Evolutionary conservation across 2,797 vertebrate species (phyloP), one percentile per base, ranked within the genome.

Genomic region (Tragelaphus eurycerus): DNA sequence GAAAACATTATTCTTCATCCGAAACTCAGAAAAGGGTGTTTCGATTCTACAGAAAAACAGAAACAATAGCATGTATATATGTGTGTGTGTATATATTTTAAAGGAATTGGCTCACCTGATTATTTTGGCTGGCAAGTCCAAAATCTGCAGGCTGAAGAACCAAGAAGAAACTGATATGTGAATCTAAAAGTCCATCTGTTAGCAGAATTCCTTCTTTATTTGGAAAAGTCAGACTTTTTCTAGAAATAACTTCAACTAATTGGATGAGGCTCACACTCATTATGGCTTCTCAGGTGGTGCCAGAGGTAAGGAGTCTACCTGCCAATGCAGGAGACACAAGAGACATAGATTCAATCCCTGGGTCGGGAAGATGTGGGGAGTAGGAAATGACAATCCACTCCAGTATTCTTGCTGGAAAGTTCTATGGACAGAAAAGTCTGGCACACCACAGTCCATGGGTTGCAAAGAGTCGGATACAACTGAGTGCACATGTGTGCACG

Each of bases 1-100:
- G 54, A 93, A 91, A 92, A 60, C 27, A 25, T 9, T 52, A 60
- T 50, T 94, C 25, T 19, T 85, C 94, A 62, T 79, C n/a, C 85
- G 59, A 91, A 81, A 89, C 19, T 93, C 38, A 54, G 17, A 71
- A 87, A 54, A 84, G 27, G 1, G 21, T 82, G 2, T 64, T 34
- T 62, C 25, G n/a, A n/a, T 87, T 92, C 54, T 92, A 12, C 43
- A 84, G 21, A 71, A 74, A 95, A 92, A 64, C 2, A 84, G 52
- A 95, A 88, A 14, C 6, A 60, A n/a, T 62, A 64, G 29, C 11
- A 1, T 60, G 38, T 59, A 1, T 83, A 0, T 83, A 0, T 38
- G 4, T 82, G 13, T 83, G 54, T 83, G 3, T 59, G n/a, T 84
- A 8, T 55, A 25, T 52, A 10, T 79, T 27, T 59, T 74, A 31